Evolutionary conservation across 2,888 invertebrate genomes (phyloP).

Genomic region (Diplazon laetatorius): DNA sequence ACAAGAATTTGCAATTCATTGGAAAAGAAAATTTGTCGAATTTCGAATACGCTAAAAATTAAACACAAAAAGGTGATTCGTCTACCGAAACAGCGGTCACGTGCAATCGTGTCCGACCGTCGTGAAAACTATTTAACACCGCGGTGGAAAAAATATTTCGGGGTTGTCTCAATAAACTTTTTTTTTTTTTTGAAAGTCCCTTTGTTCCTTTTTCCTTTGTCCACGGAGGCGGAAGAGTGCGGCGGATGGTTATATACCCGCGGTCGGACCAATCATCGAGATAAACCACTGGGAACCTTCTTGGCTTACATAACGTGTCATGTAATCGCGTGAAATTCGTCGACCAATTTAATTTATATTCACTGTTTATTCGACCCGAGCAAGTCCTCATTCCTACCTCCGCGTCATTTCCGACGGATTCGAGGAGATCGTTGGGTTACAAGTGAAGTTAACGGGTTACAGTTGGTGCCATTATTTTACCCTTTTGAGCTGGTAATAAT

Average conservation of each 20-base stretch:
- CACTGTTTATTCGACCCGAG: not conserved
- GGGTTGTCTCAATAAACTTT: not conserved
- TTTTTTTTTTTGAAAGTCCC: slow-evolving; percentile 16
- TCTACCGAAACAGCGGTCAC: not conserved
- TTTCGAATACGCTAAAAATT: not conserved
- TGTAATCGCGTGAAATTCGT: not conserved
- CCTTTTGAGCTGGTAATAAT: not conserved
- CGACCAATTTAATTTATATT: slow-evolving; percentile 13
- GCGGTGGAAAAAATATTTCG: slow-evolving; percentile 26
- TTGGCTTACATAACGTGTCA: not conserved
- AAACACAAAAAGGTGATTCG: not conserved
- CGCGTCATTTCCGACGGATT: not conserved
- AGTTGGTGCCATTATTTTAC: not conserved
- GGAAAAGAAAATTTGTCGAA: not conserved
- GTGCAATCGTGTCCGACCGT: slow-evolving; percentile 1
- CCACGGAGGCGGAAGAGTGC: not conserved
- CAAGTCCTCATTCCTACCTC: too few relatives aligned
- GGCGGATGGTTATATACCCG: not conserved
- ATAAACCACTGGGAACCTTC: slow-evolving; percentile 25
- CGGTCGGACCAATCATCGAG: slow-evolving; percentile 8
- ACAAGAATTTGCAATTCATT: not conserved
- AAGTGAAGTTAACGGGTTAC: not conserved
- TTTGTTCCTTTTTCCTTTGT: slow-evolving; percentile 30
- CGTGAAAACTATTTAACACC: slow-evolving; percentile 6
- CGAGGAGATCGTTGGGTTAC: not conserved